Conservation (phyloP, 2,797 vertebrate species). For the Cyclopterus lumpus region DNA sequence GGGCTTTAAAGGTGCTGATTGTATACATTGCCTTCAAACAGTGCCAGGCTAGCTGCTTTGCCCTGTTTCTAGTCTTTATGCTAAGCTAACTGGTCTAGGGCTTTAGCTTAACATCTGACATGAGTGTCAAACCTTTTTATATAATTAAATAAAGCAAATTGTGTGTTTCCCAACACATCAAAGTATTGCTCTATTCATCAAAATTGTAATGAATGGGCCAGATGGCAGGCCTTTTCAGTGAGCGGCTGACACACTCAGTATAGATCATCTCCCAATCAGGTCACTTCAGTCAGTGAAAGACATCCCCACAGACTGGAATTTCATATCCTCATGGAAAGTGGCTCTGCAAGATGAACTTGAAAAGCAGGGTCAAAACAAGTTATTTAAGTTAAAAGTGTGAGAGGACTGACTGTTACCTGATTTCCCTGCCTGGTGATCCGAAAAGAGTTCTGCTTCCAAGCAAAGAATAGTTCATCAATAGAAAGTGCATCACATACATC, state of each 20-base stretch:
- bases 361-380: conserved; percentile 43
- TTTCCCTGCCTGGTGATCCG: neutral
- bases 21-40: neutral
- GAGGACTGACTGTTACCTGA: conserved; percentile 1
- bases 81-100: neutral
- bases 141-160: neutral
- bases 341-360: conserved; percentile 44
- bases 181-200: conserved; percentile 2
- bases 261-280: conserved; percentile 39
- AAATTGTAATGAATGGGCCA: neutral
- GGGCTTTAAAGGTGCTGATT: neutral
- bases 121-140: neutral
- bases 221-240: neutral
- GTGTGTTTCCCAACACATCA: neutral
- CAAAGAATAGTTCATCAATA: neutral
- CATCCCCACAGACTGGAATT: conserved; percentile 80
- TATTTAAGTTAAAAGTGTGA: conserved; percentile 29
- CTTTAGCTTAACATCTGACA: neutral
- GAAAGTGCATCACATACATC: neutral
- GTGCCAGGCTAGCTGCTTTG: neutral
- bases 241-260: conserved; percentile 5
- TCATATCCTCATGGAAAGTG: conserved; percentile 69
- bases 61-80: neutral
- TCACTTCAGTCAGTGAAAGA: conserved; percentile 72
- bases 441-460: conserved; percentile 1